phyloP scores from a whole-genome alignment of 2,888 invertebrate genomes.

The Agrochola litura region DNA sequence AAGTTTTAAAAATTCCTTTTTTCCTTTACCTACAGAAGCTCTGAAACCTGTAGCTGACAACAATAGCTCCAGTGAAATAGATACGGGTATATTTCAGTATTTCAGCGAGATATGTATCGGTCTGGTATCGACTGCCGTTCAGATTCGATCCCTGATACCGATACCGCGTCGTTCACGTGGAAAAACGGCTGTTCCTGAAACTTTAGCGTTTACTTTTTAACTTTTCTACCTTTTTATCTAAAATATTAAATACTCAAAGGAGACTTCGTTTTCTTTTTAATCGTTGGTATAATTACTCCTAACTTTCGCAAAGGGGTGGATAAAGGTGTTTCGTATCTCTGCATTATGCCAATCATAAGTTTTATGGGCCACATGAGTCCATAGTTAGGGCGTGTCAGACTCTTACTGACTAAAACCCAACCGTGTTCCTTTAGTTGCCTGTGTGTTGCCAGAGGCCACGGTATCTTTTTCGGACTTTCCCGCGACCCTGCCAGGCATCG shows the following conservation, averaged over 20 bases:
- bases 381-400: not conserved
- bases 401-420: no score
- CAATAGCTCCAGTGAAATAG: constrained; percentile 57
- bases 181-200: constrained; percentile 27
- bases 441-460: no score
- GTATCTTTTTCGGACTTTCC: no score
- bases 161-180: constrained; percentile 61
- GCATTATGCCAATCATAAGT: not conserved
- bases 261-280: not conserved
- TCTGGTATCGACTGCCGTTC: constrained; percentile 66
- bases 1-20: not conserved
- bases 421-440: no score
- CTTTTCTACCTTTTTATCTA: not conserved
- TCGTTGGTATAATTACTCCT: not conserved
- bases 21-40: not conserved
- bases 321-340: not conserved
- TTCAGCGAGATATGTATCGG: constrained; percentile 67
- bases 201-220: constrained; percentile 1
- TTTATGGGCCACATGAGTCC: fast-evolving
- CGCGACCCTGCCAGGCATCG: no score
- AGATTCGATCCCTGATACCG: constrained; percentile 67
- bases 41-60: constrained; percentile 45
- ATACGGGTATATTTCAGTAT: constrained; percentile 66
- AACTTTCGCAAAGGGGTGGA: not conserved
- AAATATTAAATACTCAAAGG: not conserved